phyloP scores from a whole-genome alignment of 23 tunicate species.

The Phallusia fumigata region DNA sequence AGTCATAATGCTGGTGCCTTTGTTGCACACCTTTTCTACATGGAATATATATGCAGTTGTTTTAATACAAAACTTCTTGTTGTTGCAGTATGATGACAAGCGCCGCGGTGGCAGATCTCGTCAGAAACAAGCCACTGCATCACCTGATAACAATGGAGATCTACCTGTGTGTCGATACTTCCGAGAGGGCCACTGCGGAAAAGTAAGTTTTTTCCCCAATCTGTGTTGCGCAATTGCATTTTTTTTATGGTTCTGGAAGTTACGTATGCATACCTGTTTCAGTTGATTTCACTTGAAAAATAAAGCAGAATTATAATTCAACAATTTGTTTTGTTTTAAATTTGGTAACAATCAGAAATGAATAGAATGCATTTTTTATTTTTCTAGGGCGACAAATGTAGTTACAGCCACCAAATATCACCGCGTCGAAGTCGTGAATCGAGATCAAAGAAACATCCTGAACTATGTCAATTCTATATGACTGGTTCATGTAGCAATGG shows the following conservation, averaged over 20 bases:
- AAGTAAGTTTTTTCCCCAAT: too few relatives aligned
- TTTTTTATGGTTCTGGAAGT: too few relatives aligned
- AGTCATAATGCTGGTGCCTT: too few relatives aligned
- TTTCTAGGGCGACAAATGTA: slow-evolving; percentile 44
- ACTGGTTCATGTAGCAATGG: slow-evolving; percentile 63
- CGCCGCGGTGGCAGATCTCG: not conserved
- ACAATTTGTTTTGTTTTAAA: not conserved
- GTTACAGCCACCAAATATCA: slow-evolving; percentile 32
- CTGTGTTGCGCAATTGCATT: too few relatives aligned
- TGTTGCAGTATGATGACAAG: not conserved
- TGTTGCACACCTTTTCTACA: too few relatives aligned
- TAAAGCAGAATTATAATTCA: not conserved
- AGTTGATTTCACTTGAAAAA: not conserved
- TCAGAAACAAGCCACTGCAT: not conserved
- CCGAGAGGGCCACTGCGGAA: slow-evolving; percentile 49
- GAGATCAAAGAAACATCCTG: slow-evolving; percentile 42
- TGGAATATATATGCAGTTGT: too few relatives aligned
- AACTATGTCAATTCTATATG: slow-evolving; percentile 71
- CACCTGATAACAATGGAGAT: slow-evolving; percentile 4
- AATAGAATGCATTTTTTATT: too few relatives aligned
- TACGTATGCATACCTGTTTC: too few relatives aligned
- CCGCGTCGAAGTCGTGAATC: slow-evolving; percentile 7
- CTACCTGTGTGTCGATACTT: slow-evolving; percentile 42
- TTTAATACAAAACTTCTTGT: too few relatives aligned
- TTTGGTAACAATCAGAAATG: too few relatives aligned